Conservation (phyloP, 2,113 vertebrate genomes). For the Carlito syrichta region DNA sequence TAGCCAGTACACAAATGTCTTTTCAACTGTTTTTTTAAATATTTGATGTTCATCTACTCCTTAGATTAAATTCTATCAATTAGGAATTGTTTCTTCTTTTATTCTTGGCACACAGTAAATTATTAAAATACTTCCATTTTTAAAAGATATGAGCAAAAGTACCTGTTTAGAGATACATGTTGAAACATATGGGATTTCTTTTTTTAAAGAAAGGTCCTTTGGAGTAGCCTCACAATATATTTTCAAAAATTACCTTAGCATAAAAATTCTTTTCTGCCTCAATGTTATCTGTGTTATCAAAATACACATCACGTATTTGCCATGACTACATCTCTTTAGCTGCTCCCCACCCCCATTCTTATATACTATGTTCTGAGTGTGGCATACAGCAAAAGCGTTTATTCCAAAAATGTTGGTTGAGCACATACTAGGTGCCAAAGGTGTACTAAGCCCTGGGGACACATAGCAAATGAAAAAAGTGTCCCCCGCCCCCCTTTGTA, state of each 20-base stretch:
- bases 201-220: not conserved
- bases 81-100: constrained; percentile 21
- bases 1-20: constrained; percentile 1
- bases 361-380: not conserved
- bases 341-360: not conserved
- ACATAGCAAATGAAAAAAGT: not conserved
- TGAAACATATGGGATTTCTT: not conserved
- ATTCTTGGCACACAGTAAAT: not conserved
- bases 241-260: not conserved
- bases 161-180: constrained; percentile 2
- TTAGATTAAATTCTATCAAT: not conserved
- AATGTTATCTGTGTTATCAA: not conserved
- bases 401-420: not conserved
- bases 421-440: not conserved
- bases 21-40: constrained; percentile 52
- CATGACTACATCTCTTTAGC: not conserved
- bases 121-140: constrained; percentile 18
- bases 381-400: not conserved
- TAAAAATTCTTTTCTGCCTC: not conserved
- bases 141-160: not conserved
- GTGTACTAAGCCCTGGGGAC: not conserved
- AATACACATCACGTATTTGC: not conserved
- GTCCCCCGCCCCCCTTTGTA: not conserved
- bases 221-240: not conserved
- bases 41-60: constrained; percentile 37